Conservation (phyloP, 2,113 vertebrate genomes). For the Labeo rohita region DNA sequence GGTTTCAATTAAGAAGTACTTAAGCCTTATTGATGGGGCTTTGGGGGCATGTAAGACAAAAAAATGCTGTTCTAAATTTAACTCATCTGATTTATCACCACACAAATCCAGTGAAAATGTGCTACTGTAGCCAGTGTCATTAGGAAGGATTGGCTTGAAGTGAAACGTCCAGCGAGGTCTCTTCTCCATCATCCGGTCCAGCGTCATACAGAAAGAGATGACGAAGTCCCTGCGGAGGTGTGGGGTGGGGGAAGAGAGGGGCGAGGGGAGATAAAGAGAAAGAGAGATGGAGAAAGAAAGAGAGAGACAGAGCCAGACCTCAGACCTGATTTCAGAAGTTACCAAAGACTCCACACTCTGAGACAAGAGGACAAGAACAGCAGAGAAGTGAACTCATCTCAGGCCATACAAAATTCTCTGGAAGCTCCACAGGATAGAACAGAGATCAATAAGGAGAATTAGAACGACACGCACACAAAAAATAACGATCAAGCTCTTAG, state of each 20-base stretch:
- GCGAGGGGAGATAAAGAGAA: conserved; percentile 63
- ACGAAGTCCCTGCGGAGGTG: conserved; percentile 58
- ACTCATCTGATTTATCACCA: background rate
- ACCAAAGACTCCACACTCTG: conserved; percentile 23
- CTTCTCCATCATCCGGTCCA: conserved; percentile 32
- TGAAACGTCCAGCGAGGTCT: conserved; percentile 25
- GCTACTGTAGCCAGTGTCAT: conserved; percentile 13
- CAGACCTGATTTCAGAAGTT: conserved; percentile 45
- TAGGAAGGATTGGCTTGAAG: background rate
- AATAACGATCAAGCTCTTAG: background rate
- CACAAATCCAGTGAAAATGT: background rate
- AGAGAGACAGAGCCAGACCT: conserved; percentile 65
- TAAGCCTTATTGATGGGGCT: background rate
- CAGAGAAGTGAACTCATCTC: conserved; percentile 30
- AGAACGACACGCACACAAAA: background rate
- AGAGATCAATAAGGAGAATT: conserved; percentile 6
- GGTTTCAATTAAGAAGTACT: background rate
- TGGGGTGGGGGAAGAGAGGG: conserved; percentile 56
- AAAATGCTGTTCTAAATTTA: background rate
- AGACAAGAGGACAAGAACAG: conserved; percentile 41
- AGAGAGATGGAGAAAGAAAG: conserved; percentile 66
- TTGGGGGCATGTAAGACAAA: background rate
- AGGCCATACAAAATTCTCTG: background rate
- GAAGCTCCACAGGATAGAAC: background rate
- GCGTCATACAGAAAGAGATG: conserved; percentile 60